Base-by-base conservation (phyloP, 2,797 vertebrate species). In the Bradypodion ventrale region DNA sequence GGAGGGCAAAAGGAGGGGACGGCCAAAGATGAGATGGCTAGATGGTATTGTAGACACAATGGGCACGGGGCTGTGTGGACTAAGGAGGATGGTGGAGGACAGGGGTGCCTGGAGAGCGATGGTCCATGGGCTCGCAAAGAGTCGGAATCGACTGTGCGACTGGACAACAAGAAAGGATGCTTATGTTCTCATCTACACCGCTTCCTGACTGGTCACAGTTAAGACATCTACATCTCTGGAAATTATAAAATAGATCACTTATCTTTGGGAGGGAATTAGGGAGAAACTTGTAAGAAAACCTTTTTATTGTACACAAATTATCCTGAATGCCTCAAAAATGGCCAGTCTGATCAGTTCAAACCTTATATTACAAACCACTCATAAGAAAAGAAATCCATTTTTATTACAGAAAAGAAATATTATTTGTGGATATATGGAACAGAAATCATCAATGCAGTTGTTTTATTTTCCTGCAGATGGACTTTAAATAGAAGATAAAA, bases 391-490 rank as follows among this genome's bases (percentile, higher is more conserved):
- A 37, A 77, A 83, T 0, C 60, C 15, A 82, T 2, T 74, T 37
- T 35, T 40, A 16, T 40, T 56, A 16, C 27, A 70, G 7, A 75
- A 59, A 25, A 42, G 21, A 16, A 46, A 56, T 23, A 56, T 35
- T 35, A 15, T 7, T 21, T 19, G 42, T 63, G 35, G 35, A 65
- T 72, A 9, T 25, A 25, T 59, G 5, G 29, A 19, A 52, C 63
- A 70, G 29, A 42, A 19, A 56, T 56, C 29, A 70, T 40, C 29
- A 70, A 4, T 72, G 59, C 7, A 49, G 2, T 63, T 59, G 7
- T 56, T 63, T 56, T 21, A 82, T 79, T 81, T 72, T 75, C 49
- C 25, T 81, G 70, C 76, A 75, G 10, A 59, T 70, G 21, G 27
- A 42, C 27, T 70, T 68, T n/a, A 56, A 19, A 56, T n/a, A 56